Evolutionary conservation across 2,113 vertebrate species (phyloP).

Genomic region (Pipa parva): DNA sequence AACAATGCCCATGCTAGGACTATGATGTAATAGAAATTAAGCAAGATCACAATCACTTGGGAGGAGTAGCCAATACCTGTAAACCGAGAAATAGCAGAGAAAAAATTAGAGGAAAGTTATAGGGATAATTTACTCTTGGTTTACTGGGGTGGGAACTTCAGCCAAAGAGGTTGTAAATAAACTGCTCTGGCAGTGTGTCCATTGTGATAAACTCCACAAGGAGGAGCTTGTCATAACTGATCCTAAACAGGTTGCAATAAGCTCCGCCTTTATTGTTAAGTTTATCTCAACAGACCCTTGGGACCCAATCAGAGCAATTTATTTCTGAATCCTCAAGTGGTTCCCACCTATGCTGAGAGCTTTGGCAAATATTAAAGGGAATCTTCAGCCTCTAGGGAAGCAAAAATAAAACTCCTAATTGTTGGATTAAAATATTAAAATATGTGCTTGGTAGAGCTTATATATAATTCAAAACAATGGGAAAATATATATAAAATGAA

Average conservation of each 20-base stretch:
- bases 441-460: too few species aligned
- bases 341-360: too few species aligned
- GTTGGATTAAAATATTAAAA: too few species aligned
- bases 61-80: conserved; percentile 18
- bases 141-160: neutral
- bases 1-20: conserved; percentile 93
- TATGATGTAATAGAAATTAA: conserved; percentile 91
- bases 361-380: too few species aligned
- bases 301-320: too few species aligned
- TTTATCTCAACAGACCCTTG: too few species aligned
- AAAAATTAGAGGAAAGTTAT: neutral
- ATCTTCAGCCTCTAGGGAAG: too few species aligned
- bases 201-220: neutral
- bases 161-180: neutral
- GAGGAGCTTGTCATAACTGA: neutral
- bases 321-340: too few species aligned
- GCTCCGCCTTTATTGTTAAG: neutral
- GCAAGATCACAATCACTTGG: conserved; percentile 53
- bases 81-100: neutral
- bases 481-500: too few species aligned
- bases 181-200: neutral
- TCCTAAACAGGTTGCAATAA: neutral
- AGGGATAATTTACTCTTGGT: neutral
- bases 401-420: too few species aligned
- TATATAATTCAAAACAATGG: too few species aligned